phyloP scores from a whole-genome alignment of 1,140 invertebrate species.

The Drosophila punjabiensis region DNA sequence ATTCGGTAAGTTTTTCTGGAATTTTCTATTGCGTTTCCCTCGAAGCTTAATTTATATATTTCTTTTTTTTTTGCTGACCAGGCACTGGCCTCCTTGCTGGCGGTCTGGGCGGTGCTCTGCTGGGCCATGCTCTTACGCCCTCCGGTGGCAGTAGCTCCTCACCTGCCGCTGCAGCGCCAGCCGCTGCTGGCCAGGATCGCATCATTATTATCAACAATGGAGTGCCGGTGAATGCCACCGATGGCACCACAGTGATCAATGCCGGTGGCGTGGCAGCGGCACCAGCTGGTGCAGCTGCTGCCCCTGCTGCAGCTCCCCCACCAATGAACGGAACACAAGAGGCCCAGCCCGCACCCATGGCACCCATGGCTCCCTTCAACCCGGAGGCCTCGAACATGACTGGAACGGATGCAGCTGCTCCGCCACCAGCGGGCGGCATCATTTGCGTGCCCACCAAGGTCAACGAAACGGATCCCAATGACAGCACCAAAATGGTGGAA shows the following conservation, averaged over 20 bases:
- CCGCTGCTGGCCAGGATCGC: slow-evolving; percentile 64
- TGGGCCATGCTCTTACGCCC: slow-evolving; percentile 76
- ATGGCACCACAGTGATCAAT: slow-evolving; percentile 79
- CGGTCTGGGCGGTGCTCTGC: slow-evolving; percentile 72
- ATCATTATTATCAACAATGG: slow-evolving; percentile 84
- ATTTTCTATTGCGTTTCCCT: neutral
- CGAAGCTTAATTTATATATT: neutral
- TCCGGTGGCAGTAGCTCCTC: slow-evolving; percentile 48
- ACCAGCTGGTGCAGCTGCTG: slow-evolving; percentile 5
- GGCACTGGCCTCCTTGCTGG: slow-evolving; percentile 77
- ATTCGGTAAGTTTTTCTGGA: slow-evolving; percentile 62
- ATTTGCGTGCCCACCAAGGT: slow-evolving; percentile 79
- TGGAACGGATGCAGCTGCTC: slow-evolving; percentile 45
- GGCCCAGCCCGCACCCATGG: slow-evolving; percentile 32
- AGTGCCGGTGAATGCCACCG: slow-evolving; percentile 66
- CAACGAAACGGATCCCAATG: slow-evolving; percentile 79
- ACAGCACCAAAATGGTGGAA: slow-evolving; percentile 74
- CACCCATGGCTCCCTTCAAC: slow-evolving; percentile 49
- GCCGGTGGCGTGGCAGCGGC: slow-evolving; percentile 62
- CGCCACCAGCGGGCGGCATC: slow-evolving; percentile 68
- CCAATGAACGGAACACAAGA: slow-evolving; percentile 44
- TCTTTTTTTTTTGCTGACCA: slow-evolving; percentile 19
- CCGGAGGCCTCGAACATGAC: slow-evolving; percentile 85
- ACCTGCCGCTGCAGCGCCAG: slow-evolving; percentile 52
- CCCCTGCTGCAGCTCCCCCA: slow-evolving; percentile 9